These are phyloP conservation scores for Diadema setosum DNA, from an alignment of 35 echinoderm and acorn worm genomes.

Conservation along the genomic window DNA sequence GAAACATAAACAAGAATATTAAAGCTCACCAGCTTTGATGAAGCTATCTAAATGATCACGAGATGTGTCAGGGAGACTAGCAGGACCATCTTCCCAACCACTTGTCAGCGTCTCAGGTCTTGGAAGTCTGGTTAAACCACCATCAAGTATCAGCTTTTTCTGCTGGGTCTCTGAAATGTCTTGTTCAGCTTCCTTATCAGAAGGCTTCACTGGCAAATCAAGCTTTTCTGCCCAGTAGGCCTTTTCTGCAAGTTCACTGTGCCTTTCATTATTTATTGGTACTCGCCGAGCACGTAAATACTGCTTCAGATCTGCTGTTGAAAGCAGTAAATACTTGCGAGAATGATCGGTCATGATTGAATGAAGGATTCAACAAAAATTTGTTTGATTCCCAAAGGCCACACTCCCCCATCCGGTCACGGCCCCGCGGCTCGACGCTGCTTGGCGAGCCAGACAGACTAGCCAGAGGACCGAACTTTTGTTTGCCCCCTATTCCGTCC, in stretches of 20 bases:
- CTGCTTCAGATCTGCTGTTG: background rate
- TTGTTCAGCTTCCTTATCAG: constrained; percentile 15
- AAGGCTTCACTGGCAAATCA: constrained; percentile 2
- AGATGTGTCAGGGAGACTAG: no score
- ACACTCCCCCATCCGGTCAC: no score
- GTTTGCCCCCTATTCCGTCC: background rate
- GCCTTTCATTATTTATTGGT: background rate
- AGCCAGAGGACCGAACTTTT: no score
- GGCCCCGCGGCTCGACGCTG: no score
- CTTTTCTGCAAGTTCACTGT: constrained; percentile 24
- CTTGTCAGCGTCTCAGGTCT: background rate
- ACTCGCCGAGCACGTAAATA: constrained; percentile 21
- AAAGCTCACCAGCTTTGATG: no score
- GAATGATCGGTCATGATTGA: background rate
- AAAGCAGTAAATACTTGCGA: background rate
- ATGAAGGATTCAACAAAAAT: no score
- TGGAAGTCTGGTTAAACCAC: constrained; percentile 17
- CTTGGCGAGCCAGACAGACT: no score
- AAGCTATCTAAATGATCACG: no score
- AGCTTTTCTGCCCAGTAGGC: constrained; percentile 46
- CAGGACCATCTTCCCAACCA: background rate
- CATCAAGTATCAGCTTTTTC: constrained; percentile 23
- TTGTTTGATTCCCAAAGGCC: no score
- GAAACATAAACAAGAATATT: no score
- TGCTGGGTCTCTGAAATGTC: background rate